Percentiles rank a stretch among this genome's conserved stretches.
phyloP scores from a whole-genome alignment of 2,797 vertebrate genomes.

The Huso huso region DNA sequence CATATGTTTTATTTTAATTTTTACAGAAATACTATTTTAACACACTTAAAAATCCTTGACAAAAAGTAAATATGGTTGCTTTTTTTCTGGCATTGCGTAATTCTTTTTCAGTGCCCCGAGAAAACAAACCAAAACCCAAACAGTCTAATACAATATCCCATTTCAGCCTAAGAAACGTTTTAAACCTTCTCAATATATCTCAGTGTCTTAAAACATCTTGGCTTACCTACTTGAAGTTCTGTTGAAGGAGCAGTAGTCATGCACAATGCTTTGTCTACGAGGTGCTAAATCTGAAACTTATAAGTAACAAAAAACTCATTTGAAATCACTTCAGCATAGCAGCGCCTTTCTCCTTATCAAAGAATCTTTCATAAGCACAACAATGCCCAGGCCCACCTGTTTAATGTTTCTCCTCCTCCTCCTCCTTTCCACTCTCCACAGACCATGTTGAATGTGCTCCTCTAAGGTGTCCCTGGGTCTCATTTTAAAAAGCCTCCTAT shows the following conservation, averaged over 20 bases:
- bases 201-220: constrained; percentile 44
- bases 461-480: constrained; percentile 83
- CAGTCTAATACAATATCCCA: too few species aligned
- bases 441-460: constrained; percentile 78
- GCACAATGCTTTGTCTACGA: constrained; percentile 32
- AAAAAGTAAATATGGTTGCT: too few species aligned
- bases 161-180: too few species aligned
- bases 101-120: too few species aligned
- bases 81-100: too few species aligned
- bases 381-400: constrained; percentile 70
- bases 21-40: too few species aligned
- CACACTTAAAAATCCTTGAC: too few species aligned
- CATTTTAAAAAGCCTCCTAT: constrained; percentile 70
- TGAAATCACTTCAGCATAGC: constrained; percentile 57
- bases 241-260: constrained; percentile 36
- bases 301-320: constrained; percentile 58
- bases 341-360: constrained; percentile 58
- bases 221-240: constrained; percentile 49
- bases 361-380: constrained; percentile 72
- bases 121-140: too few species aligned
- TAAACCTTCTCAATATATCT: too few species aligned
- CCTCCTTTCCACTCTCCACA: constrained; percentile 61
- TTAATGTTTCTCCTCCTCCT: constrained; percentile 78
- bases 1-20: too few species aligned
- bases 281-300: constrained; percentile 50